Conservation (phyloP, 1,140 invertebrate species). For the Acyrthosiphon pisum region DNA sequence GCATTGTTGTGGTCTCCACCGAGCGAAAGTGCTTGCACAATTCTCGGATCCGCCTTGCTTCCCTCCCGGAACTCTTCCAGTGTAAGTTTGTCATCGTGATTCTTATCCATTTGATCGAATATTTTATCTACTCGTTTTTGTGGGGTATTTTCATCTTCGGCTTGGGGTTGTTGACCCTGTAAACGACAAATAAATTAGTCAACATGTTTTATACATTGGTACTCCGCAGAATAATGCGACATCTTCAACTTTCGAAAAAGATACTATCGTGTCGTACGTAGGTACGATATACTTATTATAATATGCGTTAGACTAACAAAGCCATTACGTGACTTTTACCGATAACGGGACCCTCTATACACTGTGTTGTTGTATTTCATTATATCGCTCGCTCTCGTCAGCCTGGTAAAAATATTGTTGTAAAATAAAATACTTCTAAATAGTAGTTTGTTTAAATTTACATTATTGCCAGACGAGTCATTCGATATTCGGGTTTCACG, state of each 20-base stretch:
- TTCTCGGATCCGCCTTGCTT: constrained; percentile 97
- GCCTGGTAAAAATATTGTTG: neutral
- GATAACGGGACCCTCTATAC: neutral
- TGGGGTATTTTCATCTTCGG: constrained; percentile 93
- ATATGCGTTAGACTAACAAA: neutral
- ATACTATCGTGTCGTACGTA: neutral
- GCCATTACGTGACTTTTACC: neutral
- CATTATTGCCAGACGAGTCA: neutral
- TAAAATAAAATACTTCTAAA: neutral
- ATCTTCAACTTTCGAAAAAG: neutral
- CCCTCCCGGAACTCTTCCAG: constrained; percentile 98
- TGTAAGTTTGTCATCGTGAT: constrained; percentile 95
- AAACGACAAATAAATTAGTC: constrained; percentile 57
- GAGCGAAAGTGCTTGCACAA: constrained; percentile 91
- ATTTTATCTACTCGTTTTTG: constrained; percentile 97
- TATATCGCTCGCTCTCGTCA: neutral
- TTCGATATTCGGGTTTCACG: too few species aligned
- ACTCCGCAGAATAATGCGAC: neutral
- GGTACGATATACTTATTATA: neutral
- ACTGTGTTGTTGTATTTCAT: neutral
- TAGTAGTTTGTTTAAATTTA: neutral
- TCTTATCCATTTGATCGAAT: constrained; percentile 98
- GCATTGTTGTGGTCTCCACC: constrained; percentile 69
- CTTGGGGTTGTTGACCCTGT: constrained; percentile 86
- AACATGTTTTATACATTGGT: neutral